Percentiles rank a stretch among this genome's conserved stretches.
Evolutionary conservation across 2,888 invertebrate species (phyloP).

Genomic region (Agrotis segetum): DNA sequence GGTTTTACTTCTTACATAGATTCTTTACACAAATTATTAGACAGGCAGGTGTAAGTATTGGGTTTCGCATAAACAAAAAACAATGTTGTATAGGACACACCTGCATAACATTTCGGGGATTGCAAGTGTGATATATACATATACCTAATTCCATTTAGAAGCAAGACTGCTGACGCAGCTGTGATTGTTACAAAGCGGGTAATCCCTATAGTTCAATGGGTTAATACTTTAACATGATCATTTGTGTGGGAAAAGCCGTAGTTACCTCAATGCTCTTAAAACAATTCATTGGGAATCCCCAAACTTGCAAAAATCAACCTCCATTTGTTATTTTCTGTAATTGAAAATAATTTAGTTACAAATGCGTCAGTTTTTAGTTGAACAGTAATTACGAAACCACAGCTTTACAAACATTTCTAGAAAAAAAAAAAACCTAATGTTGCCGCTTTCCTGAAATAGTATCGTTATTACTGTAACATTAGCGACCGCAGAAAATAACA

Average conservation of each 20-base stretch:
- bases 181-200: not conserved
- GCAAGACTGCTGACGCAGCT: not conserved
- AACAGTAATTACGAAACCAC: no score
- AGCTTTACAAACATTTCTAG: conserved; percentile 28
- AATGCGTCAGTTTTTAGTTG: not conserved
- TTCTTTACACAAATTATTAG: no score
- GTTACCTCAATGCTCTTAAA: not conserved
- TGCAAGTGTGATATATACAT: not conserved
- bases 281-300: conserved; percentile 26
- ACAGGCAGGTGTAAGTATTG: no score
- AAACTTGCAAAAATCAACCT: not conserved
- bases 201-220: not conserved
- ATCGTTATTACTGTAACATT: conserved; percentile 13
- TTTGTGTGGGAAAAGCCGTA: not conserved
- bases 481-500: conserved; percentile 30
- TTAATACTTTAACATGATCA: not conserved
- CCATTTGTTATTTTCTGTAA: not conserved
- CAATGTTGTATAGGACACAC: no score
- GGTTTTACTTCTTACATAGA: no score
- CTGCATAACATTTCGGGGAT: not conserved
- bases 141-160: not conserved
- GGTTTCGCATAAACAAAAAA: no score
- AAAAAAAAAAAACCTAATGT: conserved; percentile 14
- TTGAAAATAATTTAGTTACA: not conserved
- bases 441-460: conserved; percentile 43